Evolutionary conservation across 2,797 vertebrate species (phyloP), one percentile per base, ranked within the genome.

Genomic region (Takifugu ocellatus): DNA sequence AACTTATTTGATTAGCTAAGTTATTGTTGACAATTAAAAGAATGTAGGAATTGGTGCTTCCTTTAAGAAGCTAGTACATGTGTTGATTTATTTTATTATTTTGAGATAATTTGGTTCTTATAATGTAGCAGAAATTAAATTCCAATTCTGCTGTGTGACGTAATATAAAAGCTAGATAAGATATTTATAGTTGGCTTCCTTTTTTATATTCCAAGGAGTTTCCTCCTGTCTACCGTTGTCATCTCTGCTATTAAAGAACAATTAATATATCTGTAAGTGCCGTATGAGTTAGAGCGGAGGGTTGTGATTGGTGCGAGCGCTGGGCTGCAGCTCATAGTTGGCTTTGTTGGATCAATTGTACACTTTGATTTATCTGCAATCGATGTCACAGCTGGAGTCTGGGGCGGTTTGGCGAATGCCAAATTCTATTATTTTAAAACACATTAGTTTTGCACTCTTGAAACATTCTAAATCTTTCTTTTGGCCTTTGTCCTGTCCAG

Each of bases 311-410:
- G 46, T 56, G 61, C 74, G 53, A 52, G 51, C 25, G 48, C 39
- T 52, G 9, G 49, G 53, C 56, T 54, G 52, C 52, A 59, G 58
- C 51, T 67, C 62, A 48, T 65, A 56, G 47, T 66, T 66, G 48
- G 63, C 39, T 47, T 48, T 52, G 56, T 69, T 51, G 25, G 78
- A 61, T 70, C 61, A 59, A 39, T 65, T 56, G 51, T 60, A 64
- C 60, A 53, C 65, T 66, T 69, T 70, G 63, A 75, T 84, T 74
- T 68, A 60, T 81, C 60, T 54, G 51, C 31, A 66, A 69, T 79
- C 69, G 9, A 77, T 79, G 63, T 60, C 49, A 49, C 61, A 63
- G 68, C 61, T 44, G 24, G 54, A 42, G 39, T 16, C 51, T 62
- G 33, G 25, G 48, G 33, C 61, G 55, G 24, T 72, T 74, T 60